These are phyloP conservation scores for Heteromyza rotundicornis DNA, from an alignment of 2,888 invertebrate genomes.

Conservation along the genomic window DNA sequence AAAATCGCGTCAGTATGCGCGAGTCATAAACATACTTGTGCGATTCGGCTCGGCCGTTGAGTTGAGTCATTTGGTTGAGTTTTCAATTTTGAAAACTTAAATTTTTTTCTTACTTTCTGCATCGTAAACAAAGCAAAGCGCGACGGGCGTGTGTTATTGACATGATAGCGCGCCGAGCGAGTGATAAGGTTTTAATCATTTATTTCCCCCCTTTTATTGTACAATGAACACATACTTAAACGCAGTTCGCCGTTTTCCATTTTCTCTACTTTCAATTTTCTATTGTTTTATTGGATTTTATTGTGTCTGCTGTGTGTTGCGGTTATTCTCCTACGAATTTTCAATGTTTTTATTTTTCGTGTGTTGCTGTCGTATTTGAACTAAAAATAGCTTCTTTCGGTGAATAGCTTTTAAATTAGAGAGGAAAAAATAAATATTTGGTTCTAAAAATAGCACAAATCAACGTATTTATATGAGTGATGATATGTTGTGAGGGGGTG, in stretches of 20 bases:
- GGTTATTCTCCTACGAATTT: no score
- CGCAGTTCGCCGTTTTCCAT: neutral
- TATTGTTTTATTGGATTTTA: neutral
- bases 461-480: no score
- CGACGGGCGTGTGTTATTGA: neutral
- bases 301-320: neutral
- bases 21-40: slow-evolving; percentile 18
- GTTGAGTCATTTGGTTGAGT: slow-evolving; percentile 3
- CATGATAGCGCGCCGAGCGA: neutral
- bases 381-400: no score
- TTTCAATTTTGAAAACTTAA: neutral
- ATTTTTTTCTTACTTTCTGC: neutral
- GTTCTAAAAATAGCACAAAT: no score
- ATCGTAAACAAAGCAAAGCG: neutral
- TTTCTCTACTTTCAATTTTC: neutral
- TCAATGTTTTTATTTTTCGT: no score
- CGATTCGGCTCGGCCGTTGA: neutral
- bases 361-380: no score
- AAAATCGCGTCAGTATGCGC: slow-evolving; percentile 31
- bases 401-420: no score
- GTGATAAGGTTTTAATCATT: neutral
- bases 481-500: no score
- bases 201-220: no score
- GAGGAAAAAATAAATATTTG: no score
- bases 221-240: no score